Base-by-base conservation (phyloP, 2,797 vertebrate species). In the Miichthys miiuy region DNA sequence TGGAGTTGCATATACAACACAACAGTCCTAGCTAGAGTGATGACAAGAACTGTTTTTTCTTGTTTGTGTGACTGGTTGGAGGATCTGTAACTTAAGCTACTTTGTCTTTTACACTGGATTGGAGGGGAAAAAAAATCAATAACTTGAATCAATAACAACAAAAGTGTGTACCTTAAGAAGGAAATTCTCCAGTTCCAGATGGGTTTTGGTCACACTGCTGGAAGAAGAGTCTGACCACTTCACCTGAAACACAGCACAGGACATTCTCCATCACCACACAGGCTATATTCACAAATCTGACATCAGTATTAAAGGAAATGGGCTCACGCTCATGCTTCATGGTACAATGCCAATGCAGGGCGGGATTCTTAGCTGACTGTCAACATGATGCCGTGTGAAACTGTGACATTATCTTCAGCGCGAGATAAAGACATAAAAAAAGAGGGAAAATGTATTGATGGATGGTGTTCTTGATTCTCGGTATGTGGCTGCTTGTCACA, bases 161-260 rank as follows among this genome's bases (percentile, higher is more conserved):
- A 44, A 47, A 12, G 17, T 20, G 5, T 6, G 25, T 87, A 95
- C 94, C 93, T 94, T 93, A 0, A 95, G 87, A 61, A 95, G 87
- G 71, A 95, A 95, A 75, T 93, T 93, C 87, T 95, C 92, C 86
- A 95, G 86, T 56, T 95, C 93, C 20, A 92, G 75, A 18, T 94
- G 94, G 18, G 93, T 94, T 92, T 95, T 95, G 77, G 92, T 95
- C 75, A 94, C 93, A 12, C 38, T 62, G 51, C 89, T 95, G 3
- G 88, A 93, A 1, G 93, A 93, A 2, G 87, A 90, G 87, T 95
- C 92, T 0, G 94, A 95, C 94, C 94, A 95, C 70, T 89, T 94
- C 67, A 95, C 94, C 94, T 95, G 80, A 68, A 92, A 91, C 42
- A 84, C 18, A 85, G 14, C 17, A 73, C 6, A 58, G n/a, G 44